A percentile compares a stretch with the other conserved stretches of the same genome.
Conservation (phyloP, 2,888 invertebrate genomes). For the Prenolepis imparis region DNA sequence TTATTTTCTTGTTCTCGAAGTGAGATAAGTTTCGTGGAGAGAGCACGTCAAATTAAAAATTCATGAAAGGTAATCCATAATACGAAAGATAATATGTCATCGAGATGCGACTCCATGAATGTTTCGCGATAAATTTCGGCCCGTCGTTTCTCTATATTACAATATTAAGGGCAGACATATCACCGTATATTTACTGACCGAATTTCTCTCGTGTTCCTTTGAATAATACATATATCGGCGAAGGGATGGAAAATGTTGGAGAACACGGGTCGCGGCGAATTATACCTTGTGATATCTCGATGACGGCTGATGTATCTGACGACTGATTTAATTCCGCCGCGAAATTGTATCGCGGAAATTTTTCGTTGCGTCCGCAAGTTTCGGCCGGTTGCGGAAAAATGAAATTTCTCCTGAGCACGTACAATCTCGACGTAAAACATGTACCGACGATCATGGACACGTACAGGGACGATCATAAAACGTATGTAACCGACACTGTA, state of each 20-base stretch:
- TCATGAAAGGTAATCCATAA: background rate
- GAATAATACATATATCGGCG: constrained; percentile 40
- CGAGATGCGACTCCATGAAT: background rate
- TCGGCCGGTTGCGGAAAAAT: constrained; percentile 46
- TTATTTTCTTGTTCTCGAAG: background rate
- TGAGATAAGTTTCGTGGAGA: background rate
- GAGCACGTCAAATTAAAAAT: background rate
- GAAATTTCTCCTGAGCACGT: constrained; percentile 57
- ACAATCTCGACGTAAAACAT: constrained; percentile 57
- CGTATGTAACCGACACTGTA: constrained; percentile 57
- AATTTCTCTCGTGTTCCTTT: constrained; percentile 31
- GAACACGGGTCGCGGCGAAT: constrained; percentile 24
- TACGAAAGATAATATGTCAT: background rate
- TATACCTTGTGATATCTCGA: constrained; percentile 28
- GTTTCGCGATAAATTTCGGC: constrained; percentile 7
- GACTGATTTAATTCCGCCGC: constrained; percentile 44
- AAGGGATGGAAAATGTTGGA: background rate
- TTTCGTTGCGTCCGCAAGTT: constrained; percentile 48
- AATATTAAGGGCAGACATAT: constrained; percentile 15
- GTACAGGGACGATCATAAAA: constrained; percentile 67
- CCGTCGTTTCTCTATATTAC: background rate
- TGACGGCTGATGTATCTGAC: constrained; percentile 38
- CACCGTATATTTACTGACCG: constrained; percentile 41
- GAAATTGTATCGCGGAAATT: constrained; percentile 42
- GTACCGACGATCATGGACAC: constrained; percentile 63